These are phyloP conservation scores for Hemitrygon akajei DNA, from an alignment of 2,797 vertebrate species.

Conservation along the genomic window DNA sequence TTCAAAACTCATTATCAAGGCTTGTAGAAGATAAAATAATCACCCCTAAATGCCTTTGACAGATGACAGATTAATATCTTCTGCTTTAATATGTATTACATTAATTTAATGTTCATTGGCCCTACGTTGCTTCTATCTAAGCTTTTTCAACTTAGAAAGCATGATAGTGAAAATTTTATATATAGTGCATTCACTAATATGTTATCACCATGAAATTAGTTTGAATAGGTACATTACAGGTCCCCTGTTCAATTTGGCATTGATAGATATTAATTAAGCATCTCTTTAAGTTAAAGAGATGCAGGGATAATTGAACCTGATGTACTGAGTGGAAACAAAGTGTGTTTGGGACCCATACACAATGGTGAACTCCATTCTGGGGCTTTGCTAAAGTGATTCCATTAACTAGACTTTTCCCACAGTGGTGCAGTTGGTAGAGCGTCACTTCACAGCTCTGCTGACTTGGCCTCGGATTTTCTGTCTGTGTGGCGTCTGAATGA, in stretches of 20 bases:
- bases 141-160: no score
- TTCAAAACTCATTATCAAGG: not conserved
- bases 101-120: no score
- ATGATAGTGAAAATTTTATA: no score
- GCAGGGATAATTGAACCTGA: not conserved
- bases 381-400: no score
- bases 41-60: no score
- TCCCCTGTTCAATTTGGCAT: not conserved
- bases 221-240: not conserved
- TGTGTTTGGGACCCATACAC: not conserved
- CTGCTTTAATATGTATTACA: no score
- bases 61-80: no score
- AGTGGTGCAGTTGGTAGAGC: no score
- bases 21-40: not conserved
- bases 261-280: not conserved
- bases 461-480: no score
- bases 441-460: no score
- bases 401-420: not conserved
- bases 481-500: no score
- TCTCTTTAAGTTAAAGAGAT: not conserved
- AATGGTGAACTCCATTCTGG: not conserved
- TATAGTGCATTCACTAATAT: not conserved
- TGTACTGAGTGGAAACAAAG: not conserved
- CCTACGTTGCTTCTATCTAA: no score
- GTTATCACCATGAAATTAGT: not conserved